phyloP scores from a whole-genome alignment of 2,113 vertebrate species.

The Garra rufa region DNA sequence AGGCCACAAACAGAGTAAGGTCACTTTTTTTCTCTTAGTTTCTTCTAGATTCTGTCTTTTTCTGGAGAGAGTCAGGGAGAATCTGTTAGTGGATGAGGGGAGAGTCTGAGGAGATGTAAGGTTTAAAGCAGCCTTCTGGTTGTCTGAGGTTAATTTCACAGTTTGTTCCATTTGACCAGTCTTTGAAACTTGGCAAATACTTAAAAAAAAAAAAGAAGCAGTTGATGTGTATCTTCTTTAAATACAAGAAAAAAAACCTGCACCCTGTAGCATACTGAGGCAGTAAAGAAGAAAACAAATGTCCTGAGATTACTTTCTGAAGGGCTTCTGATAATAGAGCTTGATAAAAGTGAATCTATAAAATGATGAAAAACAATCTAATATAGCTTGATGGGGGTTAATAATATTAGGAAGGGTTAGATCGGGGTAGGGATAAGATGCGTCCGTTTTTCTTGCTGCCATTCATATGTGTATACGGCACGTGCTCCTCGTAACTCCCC shows the following conservation, averaged over 20 bases:
- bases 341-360: slow-evolving; percentile 71
- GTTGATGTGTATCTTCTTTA: slow-evolving; percentile 61
- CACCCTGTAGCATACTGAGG: slow-evolving; percentile 67
- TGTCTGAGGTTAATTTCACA: slow-evolving; percentile 84
- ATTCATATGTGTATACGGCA: slow-evolving; percentile 96
- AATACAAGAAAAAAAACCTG: slow-evolving; percentile 69
- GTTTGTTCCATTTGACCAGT: slow-evolving; percentile 79
- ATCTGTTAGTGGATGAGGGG: slow-evolving; percentile 29
- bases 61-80: slow-evolving; percentile 33
- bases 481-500: slow-evolving; percentile 89
- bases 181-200: slow-evolving; percentile 74
- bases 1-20: slow-evolving; percentile 73
- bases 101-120: slow-evolving; percentile 54
- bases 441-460: slow-evolving; percentile 94
- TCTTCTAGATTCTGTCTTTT: not conserved
- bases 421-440: slow-evolving; percentile 86
- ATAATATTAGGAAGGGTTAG: slow-evolving; percentile 88
- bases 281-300: slow-evolving; percentile 63
- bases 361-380: slow-evolving; percentile 68
- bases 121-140: slow-evolving; percentile 78
- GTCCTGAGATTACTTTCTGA: slow-evolving; percentile 89
- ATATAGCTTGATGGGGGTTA: slow-evolving; percentile 48
- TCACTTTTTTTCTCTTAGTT: slow-evolving; percentile 57
- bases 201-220: slow-evolving; percentile 46
- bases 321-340: slow-evolving; percentile 64